Evolutionary conservation across 2,888 invertebrate genomes (phyloP).

Genomic region (Meiosimyza platycephala): DNA sequence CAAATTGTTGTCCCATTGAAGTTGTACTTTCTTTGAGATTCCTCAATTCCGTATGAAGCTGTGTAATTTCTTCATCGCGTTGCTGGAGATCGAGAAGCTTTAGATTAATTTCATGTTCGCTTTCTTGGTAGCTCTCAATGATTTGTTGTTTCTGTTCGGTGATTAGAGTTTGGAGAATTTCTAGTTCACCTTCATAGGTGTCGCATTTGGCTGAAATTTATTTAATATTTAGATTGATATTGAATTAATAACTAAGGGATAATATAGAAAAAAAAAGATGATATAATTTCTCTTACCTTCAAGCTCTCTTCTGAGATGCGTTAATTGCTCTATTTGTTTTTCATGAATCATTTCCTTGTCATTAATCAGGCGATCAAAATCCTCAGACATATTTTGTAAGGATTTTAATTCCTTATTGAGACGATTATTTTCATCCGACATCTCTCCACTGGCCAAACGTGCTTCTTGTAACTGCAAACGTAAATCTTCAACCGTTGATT

Average conservation of each 20-base stretch:
- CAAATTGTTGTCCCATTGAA: constrained; percentile 50
- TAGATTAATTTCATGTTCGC: constrained; percentile 57
- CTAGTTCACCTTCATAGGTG: constrained; percentile 60
- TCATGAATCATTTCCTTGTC: constrained; percentile 59
- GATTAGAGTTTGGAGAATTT: constrained; percentile 62
- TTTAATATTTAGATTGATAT: not conserved
- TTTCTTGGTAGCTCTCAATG: constrained; percentile 62
- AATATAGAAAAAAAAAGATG: not conserved
- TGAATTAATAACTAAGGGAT: not conserved
- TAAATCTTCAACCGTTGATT: constrained; percentile 68
- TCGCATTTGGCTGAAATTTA: constrained; percentile 49
- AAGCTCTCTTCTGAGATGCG: constrained; percentile 55
- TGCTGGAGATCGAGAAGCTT: constrained; percentile 53
- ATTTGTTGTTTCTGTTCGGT: constrained; percentile 66
- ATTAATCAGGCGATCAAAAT: constrained; percentile 55
- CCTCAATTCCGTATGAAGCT: constrained; percentile 67
- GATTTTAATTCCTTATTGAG: constrained; percentile 63
- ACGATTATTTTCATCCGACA: constrained; percentile 68
- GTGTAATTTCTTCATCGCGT: constrained; percentile 64
- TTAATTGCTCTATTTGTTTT: constrained; percentile 58
- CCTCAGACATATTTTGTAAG: constrained; percentile 52
- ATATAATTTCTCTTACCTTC: constrained; percentile 43
- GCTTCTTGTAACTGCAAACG: constrained; percentile 68
- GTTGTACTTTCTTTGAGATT: constrained; percentile 68
- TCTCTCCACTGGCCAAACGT: constrained; percentile 67